A percentile compares a stretch with the other conserved stretches of the same genome.
Conservation (phyloP, 1,140 invertebrate species). For the Ceratosolen solmsi region DNA sequence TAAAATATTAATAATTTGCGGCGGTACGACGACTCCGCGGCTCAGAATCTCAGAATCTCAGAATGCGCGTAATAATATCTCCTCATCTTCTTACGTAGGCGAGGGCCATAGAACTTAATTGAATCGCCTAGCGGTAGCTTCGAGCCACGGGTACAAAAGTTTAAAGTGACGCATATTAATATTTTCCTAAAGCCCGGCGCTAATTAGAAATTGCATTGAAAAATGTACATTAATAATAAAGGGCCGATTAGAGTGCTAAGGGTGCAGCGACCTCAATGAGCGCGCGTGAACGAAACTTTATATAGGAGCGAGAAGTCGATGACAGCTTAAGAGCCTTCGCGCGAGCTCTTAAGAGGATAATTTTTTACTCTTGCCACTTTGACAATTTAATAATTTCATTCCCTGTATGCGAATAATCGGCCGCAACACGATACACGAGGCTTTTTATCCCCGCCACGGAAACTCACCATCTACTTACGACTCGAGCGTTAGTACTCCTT, state of each 20-base stretch:
- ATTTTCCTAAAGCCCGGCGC: neutral
- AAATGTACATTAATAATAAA: neutral
- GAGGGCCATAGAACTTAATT: no score
- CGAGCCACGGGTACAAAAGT: no score
- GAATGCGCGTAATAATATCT: no score
- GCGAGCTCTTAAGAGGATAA: conserved; percentile 65
- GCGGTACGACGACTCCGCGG: no score
- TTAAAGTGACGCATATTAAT: no score
- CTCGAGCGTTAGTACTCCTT: conserved; percentile 25
- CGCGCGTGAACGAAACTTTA: conserved; percentile 64
- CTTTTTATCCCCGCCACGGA: conserved; percentile 10
- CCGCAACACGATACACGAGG: conserved; percentile 58
- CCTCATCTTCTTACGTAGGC: no score
- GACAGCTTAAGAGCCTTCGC: conserved; percentile 72
- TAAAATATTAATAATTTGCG: no score
- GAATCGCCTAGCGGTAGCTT: no score
- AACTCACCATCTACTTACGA: conserved; percentile 29
- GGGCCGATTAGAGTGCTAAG: neutral
- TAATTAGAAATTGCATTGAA: neutral
- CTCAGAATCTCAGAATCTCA: no score
- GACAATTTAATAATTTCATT: conserved; percentile 69
- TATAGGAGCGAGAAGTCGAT: conserved; percentile 67
- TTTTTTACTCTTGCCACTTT: conserved; percentile 60
- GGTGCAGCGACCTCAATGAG: conserved; percentile 44
- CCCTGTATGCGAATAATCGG: conserved; percentile 65